Evolutionary conservation across 2,888 invertebrate genomes (phyloP).

Genomic region (Platycheirus rosarum): DNA sequence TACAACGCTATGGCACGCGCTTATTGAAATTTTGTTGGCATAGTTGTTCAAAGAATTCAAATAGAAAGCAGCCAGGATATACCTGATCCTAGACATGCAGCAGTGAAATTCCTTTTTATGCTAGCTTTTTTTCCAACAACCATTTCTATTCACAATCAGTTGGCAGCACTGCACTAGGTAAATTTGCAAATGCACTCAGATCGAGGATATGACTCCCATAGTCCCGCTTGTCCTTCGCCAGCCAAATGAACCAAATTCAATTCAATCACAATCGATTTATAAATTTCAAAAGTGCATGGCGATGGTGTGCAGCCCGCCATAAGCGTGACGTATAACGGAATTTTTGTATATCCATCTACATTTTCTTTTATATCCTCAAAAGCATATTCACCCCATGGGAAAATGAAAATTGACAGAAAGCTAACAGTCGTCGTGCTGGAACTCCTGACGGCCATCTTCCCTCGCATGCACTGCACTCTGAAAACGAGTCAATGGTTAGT

Average conservation of each 20-base stretch:
- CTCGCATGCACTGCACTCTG: no score
- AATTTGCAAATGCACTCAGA: slow-evolving; percentile 41
- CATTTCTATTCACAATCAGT: slow-evolving; percentile 26
- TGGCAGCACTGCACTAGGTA: slow-evolving; percentile 7
- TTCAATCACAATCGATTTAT: slow-evolving; percentile 58
- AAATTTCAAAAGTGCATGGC: slow-evolving; percentile 40
- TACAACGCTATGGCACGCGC: slow-evolving; percentile 23
- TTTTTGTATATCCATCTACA: not conserved
- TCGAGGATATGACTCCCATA: not conserved
- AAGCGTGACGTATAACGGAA: slow-evolving; percentile 14
- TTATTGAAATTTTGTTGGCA: slow-evolving; percentile 55
- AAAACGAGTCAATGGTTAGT: no score
- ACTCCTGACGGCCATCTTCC: slow-evolving; percentile 10
- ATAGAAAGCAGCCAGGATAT: slow-evolving; percentile 11
- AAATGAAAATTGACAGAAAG: slow-evolving; percentile 36
- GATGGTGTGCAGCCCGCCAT: slow-evolving; percentile 1
- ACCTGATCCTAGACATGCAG: slow-evolving; percentile 13
- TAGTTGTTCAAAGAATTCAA: slow-evolving; percentile 21
- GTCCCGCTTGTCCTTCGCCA: not conserved
- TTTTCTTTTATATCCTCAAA: not conserved
- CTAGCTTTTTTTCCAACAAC: not conserved
- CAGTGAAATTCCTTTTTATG: not conserved
- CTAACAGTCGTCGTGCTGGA: not conserved
- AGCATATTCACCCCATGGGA: slow-evolving; percentile 1
- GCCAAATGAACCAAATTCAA: slow-evolving; percentile 42